phyloP scores from a whole-genome alignment of 2,113 vertebrate genomes.

The Megatriorchis doriae region DNA sequence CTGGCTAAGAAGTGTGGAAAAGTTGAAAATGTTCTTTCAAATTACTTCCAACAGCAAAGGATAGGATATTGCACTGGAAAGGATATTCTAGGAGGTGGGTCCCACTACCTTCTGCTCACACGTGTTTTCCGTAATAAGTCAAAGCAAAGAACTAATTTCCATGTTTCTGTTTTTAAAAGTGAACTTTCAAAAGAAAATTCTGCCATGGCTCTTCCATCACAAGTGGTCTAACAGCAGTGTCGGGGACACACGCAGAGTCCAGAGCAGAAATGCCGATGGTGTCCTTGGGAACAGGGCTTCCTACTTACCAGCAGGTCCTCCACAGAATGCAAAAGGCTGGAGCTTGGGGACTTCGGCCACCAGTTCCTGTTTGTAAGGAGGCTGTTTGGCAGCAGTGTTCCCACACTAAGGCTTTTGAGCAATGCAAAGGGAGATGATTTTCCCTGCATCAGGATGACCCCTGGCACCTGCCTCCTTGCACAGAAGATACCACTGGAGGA shows the following conservation, averaged over 20 bases:
- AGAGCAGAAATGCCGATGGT: neutral
- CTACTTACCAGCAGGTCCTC: neutral
- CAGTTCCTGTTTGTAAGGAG: neutral
- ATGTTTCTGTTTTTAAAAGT: neutral
- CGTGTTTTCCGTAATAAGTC: neutral
- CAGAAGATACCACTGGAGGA: neutral
- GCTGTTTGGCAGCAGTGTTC: neutral
- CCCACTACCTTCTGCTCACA: neutral
- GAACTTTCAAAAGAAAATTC: neutral
- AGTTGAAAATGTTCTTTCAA: neutral
- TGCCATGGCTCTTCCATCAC: neutral
- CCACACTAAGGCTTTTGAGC: neutral
- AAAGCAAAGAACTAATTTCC: neutral
- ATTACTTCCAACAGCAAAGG: neutral
- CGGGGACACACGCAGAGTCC: rapidly evolving
- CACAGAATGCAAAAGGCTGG: neutral
- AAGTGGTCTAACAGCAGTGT: neutral
- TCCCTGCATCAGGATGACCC: neutral
- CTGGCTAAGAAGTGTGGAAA: neutral
- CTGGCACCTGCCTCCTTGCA: neutral
- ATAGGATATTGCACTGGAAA: neutral
- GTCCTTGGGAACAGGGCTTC: neutral
- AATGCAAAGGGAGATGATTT: neutral
- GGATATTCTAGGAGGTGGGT: neutral
- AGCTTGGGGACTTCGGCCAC: neutral